Base-by-base conservation (phyloP, 2,797 vertebrate species). In the Mionectes olivaceus region DNA sequence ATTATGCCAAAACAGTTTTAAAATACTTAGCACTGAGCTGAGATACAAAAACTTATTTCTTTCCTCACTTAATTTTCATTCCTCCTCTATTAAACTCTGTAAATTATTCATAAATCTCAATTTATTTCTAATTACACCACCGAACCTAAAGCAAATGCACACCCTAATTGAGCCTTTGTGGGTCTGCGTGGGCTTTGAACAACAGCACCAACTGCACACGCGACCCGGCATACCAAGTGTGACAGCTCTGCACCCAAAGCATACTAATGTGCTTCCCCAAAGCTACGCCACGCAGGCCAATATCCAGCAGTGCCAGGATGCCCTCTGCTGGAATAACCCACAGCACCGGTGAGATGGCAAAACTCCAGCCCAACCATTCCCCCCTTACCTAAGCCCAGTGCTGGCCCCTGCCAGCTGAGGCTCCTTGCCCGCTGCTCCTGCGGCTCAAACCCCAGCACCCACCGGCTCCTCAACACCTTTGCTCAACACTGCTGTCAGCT, bases 261-360 rank as follows among this genome's bases (percentile, higher is more conserved):
- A 83, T 49, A 32, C 67, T 21, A 18, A 83, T 63, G 25, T 1
- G 10, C 77, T 32, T 52, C 59, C 59, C 61, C 37, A 8, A 19
- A 25, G 80, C 56, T 75, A 30, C 53, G 1, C 32, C 28, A 3
- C 1, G 32, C 56, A 5, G 22, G 27, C 17, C 28, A 3, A 3
- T 1, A 41, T 85, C 44, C 47, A 19, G 30, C 61, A 30, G 92
- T 78, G 90, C 6, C 32, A 53, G 85, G 85, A 63, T 88, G 96
- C 96, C 97, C 95, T 95, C 96, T 97, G 82, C 94, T 94, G 97
- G 96, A 85, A 84, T 52, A 69, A 24, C 7, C 39, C 1, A 23
- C 47, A 11, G 32, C 0, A 49, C 35, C 39, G 3, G 4, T 0
- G 15, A 49, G 59, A 24, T 2, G 7, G 6, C 44, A 52, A 17